phyloP scores from a whole-genome alignment of 2,888 invertebrate genomes.

The Eupithecia centaureata region DNA sequence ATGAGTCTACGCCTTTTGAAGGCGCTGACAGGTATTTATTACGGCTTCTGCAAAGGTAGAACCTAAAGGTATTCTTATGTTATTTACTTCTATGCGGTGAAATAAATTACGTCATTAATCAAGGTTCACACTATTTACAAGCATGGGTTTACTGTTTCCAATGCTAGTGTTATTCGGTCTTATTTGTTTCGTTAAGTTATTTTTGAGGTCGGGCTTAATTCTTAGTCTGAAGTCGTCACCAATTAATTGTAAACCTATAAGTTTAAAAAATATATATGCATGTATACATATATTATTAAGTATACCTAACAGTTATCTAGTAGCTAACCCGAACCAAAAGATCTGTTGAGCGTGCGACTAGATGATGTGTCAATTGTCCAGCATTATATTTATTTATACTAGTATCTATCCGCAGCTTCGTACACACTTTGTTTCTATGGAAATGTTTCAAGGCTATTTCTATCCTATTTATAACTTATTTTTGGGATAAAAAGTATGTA shows the following conservation, averaged over 20 bases:
- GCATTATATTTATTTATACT: too few relatives aligned
- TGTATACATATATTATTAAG: too few relatives aligned
- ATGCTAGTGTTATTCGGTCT: not conserved
- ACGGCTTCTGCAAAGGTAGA: conserved; percentile 28
- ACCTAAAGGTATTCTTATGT: conserved; percentile 17
- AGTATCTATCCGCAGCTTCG: too few relatives aligned
- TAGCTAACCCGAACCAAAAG: too few relatives aligned
- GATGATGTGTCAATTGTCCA: too few relatives aligned
- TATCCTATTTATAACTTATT: too few relatives aligned
- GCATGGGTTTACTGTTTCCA: not conserved
- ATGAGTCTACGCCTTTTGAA: conserved; percentile 65
- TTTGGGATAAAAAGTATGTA: too few relatives aligned
- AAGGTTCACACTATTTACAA: not conserved
- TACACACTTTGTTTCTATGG: too few relatives aligned
- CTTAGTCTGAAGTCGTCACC: not conserved
- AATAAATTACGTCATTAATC: conserved; percentile 12
- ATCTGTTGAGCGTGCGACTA: too few relatives aligned
- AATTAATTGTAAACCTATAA: not conserved
- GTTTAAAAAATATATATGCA: too few relatives aligned
- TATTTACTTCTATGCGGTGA: conserved; percentile 11
- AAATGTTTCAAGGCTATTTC: too few relatives aligned
- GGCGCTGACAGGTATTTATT: conserved; percentile 57
- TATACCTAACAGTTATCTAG: too few relatives aligned
- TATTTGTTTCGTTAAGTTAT: not conserved
- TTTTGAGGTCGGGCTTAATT: not conserved